These are phyloP conservation scores for Halocynthia roretzi DNA, from an alignment of 23 tunicate genomes.

Conservation along the genomic window DNA sequence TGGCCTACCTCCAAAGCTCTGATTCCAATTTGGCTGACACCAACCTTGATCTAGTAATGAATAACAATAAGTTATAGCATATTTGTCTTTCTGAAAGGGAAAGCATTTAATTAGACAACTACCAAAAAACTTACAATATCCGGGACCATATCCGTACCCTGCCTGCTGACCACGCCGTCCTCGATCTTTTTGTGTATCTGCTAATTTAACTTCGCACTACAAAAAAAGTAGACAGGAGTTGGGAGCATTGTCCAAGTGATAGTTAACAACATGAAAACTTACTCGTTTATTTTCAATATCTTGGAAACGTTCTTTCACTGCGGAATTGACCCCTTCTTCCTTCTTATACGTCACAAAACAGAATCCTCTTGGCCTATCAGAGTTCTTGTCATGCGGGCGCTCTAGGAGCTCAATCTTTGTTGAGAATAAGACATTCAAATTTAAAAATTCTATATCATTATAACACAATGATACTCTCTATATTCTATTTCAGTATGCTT, in stretches of 20 bases:
- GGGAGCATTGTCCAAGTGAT: background rate
- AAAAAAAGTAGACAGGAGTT: background rate
- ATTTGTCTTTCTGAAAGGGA: too few relatives aligned
- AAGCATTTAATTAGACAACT: too few relatives aligned
- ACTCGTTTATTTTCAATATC: constrained; percentile 69
- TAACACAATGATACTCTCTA: too few relatives aligned
- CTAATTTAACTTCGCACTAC: constrained; percentile 8
- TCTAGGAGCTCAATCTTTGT: constrained; percentile 55
- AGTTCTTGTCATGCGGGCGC: constrained; percentile 45
- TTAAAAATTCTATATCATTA: too few relatives aligned
- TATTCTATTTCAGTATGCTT: too few relatives aligned
- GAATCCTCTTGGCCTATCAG: constrained; percentile 55
- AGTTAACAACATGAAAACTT: background rate
- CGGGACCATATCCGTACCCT: too few relatives aligned
- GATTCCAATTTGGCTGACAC: too few relatives aligned
- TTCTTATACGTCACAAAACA: constrained; percentile 64
- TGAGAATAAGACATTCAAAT: background rate
- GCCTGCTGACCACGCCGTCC: constrained; percentile 16
- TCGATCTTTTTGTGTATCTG: background rate
- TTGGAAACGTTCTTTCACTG: constrained; percentile 37
- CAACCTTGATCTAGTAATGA: too few relatives aligned
- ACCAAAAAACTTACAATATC: too few relatives aligned
- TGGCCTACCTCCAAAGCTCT: too few relatives aligned
- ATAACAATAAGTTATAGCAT: too few relatives aligned
- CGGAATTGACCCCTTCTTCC: constrained; percentile 39